These are phyloP conservation scores for Nanorana parkeri DNA, from an alignment of 2,113 vertebrate species.

Conservation along the genomic window DNA sequence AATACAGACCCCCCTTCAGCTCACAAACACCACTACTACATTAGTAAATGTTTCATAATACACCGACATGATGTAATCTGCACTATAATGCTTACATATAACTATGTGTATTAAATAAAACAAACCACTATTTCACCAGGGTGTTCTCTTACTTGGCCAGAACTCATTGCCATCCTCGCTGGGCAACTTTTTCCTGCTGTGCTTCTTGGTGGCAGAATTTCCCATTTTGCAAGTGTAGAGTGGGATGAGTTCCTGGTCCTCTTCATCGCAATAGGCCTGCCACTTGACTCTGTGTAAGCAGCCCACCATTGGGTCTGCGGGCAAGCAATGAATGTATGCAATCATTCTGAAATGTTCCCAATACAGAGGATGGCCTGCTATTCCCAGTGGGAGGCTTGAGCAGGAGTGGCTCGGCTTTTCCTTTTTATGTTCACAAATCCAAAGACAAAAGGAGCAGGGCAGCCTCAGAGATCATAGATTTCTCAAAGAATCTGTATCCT, in stretches of 20 bases:
- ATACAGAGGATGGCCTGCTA: slow-evolving; percentile 64
- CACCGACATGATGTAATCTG: background rate
- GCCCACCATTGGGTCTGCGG: slow-evolving; percentile 74
- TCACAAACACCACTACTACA: no score
- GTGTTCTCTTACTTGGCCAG: slow-evolving; percentile 80
- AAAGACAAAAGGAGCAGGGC: accelerated
- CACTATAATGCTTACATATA: background rate
- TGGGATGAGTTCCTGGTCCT: slow-evolving; percentile 71
- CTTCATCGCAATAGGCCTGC: slow-evolving; percentile 74
- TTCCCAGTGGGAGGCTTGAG: slow-evolving; percentile 65
- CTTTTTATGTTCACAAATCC: slow-evolving; percentile 43
- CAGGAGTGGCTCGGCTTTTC: slow-evolving; percentile 65
- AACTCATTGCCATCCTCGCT: slow-evolving; percentile 75
- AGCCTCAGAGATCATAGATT: slow-evolving; percentile 12
- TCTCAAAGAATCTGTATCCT: slow-evolving; percentile 44
- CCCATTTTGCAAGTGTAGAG: slow-evolving; percentile 76
- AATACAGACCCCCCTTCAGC: background rate
- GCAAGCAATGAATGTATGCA: slow-evolving; percentile 80
- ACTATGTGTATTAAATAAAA: background rate
- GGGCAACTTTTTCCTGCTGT: slow-evolving; percentile 75
- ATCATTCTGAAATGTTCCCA: slow-evolving; percentile 76
- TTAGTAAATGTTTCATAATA: no score
- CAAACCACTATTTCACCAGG: background rate
- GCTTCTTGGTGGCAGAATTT: slow-evolving; percentile 70
- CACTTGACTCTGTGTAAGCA: slow-evolving; percentile 77